Evolutionary conservation across 2,888 invertebrate species (phyloP).

Genomic region (Chloroclysta siterata): DNA sequence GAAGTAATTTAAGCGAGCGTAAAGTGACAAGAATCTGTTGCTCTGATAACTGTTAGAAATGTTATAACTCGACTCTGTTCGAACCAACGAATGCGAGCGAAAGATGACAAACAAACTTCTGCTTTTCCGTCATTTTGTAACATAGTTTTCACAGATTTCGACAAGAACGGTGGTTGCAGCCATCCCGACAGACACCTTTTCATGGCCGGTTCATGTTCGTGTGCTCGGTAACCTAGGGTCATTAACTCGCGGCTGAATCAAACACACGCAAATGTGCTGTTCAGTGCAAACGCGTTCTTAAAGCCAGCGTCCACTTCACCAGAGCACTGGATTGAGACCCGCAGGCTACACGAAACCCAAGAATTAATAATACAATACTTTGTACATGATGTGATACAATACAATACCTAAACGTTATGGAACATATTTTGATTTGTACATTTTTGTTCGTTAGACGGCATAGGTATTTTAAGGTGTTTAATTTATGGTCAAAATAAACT

Average conservation of each 20-base stretch:
- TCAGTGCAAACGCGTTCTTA: not conserved
- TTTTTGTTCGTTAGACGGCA: conserved; percentile 6
- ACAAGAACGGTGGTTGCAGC: not conserved
- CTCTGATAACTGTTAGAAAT: no score
- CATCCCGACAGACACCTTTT: conserved; percentile 9
- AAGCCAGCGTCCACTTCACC: not conserved
- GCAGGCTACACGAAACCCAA: conserved; percentile 11
- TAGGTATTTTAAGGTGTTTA: conserved; percentile 3
- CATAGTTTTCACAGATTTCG: not conserved
- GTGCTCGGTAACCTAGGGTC: conserved; percentile 7
- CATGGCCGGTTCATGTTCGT: conserved; percentile 6
- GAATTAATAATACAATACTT: conserved; percentile 9
- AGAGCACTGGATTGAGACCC: not conserved
- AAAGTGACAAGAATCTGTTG: no score
- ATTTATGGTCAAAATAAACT: conserved; percentile 3
- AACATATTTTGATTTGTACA: conserved; percentile 18
- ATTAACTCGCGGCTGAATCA: not conserved
- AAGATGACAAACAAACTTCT: no score
- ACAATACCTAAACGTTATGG: conserved; percentile 8
- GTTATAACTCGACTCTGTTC: no score
- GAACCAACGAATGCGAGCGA: no score
- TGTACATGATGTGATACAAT: conserved; percentile 21
- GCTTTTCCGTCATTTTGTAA: not conserved
- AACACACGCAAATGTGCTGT: not conserved
- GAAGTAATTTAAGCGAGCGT: no score